Base-by-base conservation (phyloP, 2,888 invertebrate genomes). In the Harpalus rubripes region DNA sequence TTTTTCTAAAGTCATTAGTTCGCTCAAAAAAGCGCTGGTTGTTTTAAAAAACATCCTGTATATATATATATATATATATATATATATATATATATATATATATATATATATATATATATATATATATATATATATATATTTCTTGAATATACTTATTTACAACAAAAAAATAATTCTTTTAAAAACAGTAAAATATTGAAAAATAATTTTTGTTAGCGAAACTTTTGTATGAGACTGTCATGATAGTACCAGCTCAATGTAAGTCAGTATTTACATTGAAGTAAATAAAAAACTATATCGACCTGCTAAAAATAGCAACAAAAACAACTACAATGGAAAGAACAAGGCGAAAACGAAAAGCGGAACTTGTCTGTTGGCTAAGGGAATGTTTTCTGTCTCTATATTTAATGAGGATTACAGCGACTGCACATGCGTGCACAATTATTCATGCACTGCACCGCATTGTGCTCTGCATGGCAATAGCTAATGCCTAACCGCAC, bases 391-490 rank as follows among this genome's bases (percentile, higher is more conserved):
- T 32, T 74, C 32, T 59, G 16, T 63, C 8, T 74, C 15, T 44
- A 74, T 74, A 74, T 72, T 72, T 72, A 72, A 72, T 72, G 44
- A 44, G 72, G 72, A 72, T 72, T 72, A 74, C 18, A 12, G 5
- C 15, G 18, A 18, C 44, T 74, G 18, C 44, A 74, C 18, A 74
- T 74, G 72, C 72, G 72, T 74, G 44, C 72, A 74, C 18, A 74
- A 74, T 74, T 74, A 74, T 74, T 74, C 15, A 68, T 74, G 72
- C 16, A 74, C 16, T 74, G 72, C 44, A 74, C 44, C 44, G 44
- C 72, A 74, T 74, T 74, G 44, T 74, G 44, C 72, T 68, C 41
- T 74, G 44, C 44, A 74, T 44, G 52, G 72, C 44, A 44, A 16
- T 10, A 44, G 72, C 18, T 74, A 74, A 74, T 74, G 72, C 72